phyloP scores from a whole-genome alignment of 1,140 invertebrate species.

The Drosophila insularis region DNA sequence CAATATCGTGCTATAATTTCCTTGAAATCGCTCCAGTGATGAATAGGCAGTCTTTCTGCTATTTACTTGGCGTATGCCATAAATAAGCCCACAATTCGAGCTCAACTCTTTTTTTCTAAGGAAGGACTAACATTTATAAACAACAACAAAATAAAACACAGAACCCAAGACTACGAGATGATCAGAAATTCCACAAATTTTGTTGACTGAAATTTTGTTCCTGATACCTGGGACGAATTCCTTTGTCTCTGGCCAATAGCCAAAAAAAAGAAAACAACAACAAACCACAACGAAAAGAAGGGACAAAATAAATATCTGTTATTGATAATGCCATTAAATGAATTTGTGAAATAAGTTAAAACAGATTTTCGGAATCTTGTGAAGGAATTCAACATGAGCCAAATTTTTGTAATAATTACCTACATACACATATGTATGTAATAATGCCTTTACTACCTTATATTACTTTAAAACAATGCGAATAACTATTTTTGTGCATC shows the following conservation, averaged over 20 bases:
- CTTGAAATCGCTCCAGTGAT: not conserved
- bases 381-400: not conserved
- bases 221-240: conserved; percentile 38
- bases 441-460: too few species aligned
- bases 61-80: not conserved
- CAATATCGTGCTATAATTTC: not conserved
- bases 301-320: not conserved
- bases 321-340: conserved; percentile 39
- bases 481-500: too few species aligned
- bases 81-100: not conserved
- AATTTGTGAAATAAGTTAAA: conserved; percentile 12
- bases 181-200: conserved; percentile 1
- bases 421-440: too few species aligned
- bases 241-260: not conserved
- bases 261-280: not conserved
- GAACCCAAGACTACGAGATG: not conserved
- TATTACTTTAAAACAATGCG: too few species aligned
- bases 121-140: not conserved
- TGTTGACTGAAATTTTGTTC: conserved; percentile 19
- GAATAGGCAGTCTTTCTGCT: not conserved
- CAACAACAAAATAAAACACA: not conserved
- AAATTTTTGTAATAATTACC: not conserved
- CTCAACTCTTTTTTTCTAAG: not conserved
- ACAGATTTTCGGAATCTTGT: conserved; percentile 5
- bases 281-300: not conserved